A percentile compares a stretch with the other conserved stretches of the same genome.
Conservation (phyloP, 1,140 invertebrate species). For the Liolophura sinensis region DNA sequence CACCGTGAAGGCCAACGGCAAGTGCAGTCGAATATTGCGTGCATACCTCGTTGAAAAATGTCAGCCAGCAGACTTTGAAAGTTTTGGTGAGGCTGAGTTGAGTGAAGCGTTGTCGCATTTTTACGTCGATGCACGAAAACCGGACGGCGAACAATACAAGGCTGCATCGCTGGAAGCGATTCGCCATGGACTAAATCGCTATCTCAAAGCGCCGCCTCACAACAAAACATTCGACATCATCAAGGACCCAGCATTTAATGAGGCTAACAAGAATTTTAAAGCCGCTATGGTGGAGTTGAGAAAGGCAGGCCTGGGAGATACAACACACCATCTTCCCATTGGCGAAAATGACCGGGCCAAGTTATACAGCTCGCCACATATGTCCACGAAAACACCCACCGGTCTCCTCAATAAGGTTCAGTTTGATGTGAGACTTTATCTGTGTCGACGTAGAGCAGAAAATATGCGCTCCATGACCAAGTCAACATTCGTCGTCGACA, state of each 20-base stretch:
- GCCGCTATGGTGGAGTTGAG: conserved; percentile 6
- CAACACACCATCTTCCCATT: conserved; percentile 6
- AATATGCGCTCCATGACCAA: conserved; percentile 18
- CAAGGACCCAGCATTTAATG: conserved; percentile 7
- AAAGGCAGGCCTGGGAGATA: conserved; percentile 11
- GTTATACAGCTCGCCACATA: conserved; percentile 3
- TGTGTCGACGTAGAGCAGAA: conserved; percentile 9
- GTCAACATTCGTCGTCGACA: conserved; percentile 9
- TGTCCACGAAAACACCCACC: conserved; percentile 6
- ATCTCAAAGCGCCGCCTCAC: conserved; percentile 6
- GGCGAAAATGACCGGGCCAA: neutral
- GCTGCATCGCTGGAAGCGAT: too few relatives aligned
- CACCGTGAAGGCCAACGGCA: too few relatives aligned
- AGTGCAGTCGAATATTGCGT: too few relatives aligned
- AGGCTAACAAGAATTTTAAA: conserved; percentile 11
- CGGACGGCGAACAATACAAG: conserved; percentile 2
- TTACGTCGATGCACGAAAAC: conserved; percentile 6
- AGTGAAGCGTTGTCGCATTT: conserved; percentile 5
- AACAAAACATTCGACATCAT: conserved; percentile 10
- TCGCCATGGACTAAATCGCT: conserved; percentile 5
- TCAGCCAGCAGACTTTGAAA: neutral
- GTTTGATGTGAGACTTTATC: conserved; percentile 21
- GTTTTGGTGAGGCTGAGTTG: neutral
- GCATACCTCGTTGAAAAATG: too few relatives aligned
- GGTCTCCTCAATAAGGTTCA: conserved; percentile 21